Evolutionary conservation across 2,797 vertebrate species (phyloP).

Genomic region (Amniataba percoides): DNA sequence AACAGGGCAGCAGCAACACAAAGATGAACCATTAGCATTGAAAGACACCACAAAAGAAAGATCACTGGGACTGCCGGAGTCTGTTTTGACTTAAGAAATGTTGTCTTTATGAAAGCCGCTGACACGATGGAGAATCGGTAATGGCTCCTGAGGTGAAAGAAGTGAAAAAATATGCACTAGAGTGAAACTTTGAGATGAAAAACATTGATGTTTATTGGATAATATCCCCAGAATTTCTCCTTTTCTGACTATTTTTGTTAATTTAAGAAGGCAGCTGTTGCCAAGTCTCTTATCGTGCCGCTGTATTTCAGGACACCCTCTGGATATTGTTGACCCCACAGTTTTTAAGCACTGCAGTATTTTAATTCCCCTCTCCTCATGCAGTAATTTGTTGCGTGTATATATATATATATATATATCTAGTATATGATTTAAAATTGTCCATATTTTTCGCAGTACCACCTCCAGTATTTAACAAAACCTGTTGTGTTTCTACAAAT

Average conservation of each 20-base stretch:
- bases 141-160: slow-evolving; percentile 30
- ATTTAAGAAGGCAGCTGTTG: slow-evolving; percentile 47
- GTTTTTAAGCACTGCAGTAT: slow-evolving; percentile 36
- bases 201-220: slow-evolving; percentile 27
- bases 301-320: slow-evolving; percentile 44
- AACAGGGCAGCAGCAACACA: neutral
- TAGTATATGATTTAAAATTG: neutral
- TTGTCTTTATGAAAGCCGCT: slow-evolving; percentile 14
- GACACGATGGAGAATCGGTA: slow-evolving; percentile 18
- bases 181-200: slow-evolving; percentile 29
- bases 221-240: slow-evolving; percentile 22
- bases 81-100: slow-evolving; percentile 21
- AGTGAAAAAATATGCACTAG: slow-evolving; percentile 12
- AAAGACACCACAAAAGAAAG: slow-evolving; percentile 9
- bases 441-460: neutral
- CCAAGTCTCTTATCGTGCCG: slow-evolving; percentile 26
- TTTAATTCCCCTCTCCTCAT: slow-evolving; percentile 29
- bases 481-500: no score
- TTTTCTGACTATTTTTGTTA: slow-evolving; percentile 41
- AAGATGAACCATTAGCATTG: neutral
- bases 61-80: slow-evolving; percentile 8
- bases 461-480: neutral
- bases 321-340: slow-evolving; percentile 59
- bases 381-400: neutral
- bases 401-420: neutral